Conservation (phyloP, 1,140 invertebrate genomes). For the Macrotrachela quadricornifera region DNA sequence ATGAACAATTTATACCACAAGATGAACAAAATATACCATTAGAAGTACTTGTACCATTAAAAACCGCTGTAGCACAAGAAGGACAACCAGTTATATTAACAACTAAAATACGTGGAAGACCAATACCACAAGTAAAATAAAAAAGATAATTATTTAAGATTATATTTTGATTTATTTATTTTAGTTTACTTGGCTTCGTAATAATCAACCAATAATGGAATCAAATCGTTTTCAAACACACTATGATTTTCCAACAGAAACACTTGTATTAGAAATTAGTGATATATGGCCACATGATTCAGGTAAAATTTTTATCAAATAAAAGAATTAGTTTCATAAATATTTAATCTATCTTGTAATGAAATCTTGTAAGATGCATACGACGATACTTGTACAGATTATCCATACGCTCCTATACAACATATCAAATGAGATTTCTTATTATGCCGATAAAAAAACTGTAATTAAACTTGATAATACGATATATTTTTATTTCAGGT, state of each 20-base stretch:
- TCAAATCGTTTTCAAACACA: neutral
- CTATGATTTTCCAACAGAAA: too few species aligned
- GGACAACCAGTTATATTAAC: slow-evolving; percentile 36
- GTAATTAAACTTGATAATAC: too few species aligned
- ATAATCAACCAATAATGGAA: slow-evolving; percentile 5
- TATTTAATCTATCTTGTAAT: too few species aligned
- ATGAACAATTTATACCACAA: too few species aligned
- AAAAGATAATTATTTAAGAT: neutral
- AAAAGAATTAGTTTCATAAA: too few species aligned
- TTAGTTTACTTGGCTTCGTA: neutral
- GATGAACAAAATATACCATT: slow-evolving; percentile 11
- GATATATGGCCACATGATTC: too few species aligned
- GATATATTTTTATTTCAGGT: neutral
- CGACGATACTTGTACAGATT: too few species aligned
- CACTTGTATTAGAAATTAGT: too few species aligned
- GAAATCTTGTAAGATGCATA: too few species aligned
- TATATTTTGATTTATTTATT: neutral
- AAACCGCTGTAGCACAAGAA: slow-evolving; percentile 35
- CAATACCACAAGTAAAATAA: neutral
- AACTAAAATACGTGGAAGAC: slow-evolving; percentile 5
- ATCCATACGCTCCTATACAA: too few species aligned
- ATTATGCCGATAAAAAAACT: too few species aligned
- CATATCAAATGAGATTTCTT: too few species aligned
- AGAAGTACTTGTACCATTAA: slow-evolving; percentile 21
- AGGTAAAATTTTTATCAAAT: neutral